These are phyloP conservation scores for Leucophenga maculata DNA, from an alignment of 2,888 invertebrate genomes.

Conservation along the genomic window DNA sequence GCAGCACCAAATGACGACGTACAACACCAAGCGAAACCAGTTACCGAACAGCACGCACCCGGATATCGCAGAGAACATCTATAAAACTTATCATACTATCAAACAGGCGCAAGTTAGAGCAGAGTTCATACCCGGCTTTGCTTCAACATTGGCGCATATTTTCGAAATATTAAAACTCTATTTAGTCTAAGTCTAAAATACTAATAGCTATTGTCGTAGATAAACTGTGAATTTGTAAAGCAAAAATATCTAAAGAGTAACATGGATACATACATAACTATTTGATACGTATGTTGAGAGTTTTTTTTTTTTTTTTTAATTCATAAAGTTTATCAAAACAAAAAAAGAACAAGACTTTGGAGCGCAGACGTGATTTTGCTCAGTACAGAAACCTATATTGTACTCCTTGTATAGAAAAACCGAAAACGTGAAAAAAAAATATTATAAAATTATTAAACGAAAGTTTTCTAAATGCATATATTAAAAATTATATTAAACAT, in stretches of 20 bases:
- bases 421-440: no score
- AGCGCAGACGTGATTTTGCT: no score
- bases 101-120: not conserved
- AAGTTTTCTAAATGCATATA: not conserved
- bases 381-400: no score
- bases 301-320: no score
- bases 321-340: no score
- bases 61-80: no score
- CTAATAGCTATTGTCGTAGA: not conserved
- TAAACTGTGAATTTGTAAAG: constrained; percentile 7
- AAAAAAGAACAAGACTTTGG: no score
- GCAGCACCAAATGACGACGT: constrained; percentile 52
- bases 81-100: no score
- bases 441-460: no score
- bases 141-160: not conserved
- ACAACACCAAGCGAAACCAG: not conserved
- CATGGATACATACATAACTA: not conserved
- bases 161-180: constrained; percentile 6
- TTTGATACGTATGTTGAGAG: no score
- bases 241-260: not conserved
- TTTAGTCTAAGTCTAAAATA: constrained; percentile 1
- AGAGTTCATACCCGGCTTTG: not conserved
- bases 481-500: not conserved
- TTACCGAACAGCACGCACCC: not conserved
- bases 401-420: no score